phyloP scores from a whole-genome alignment of 2,113 vertebrate species.

The Larimichthys polyactis region DNA sequence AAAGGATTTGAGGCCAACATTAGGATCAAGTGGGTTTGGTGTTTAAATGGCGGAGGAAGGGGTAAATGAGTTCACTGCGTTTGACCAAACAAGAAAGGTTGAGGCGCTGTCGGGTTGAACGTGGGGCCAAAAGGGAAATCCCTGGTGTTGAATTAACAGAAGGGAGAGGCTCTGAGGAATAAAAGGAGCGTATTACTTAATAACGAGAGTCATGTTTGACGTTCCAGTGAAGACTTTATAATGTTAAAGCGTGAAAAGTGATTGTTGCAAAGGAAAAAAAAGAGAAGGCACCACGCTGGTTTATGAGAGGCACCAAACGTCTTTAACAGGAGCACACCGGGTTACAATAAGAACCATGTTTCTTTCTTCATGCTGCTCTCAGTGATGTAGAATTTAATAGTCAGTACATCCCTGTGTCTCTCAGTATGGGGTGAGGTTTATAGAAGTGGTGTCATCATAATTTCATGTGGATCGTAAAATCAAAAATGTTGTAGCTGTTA shows the following conservation, averaged over 20 bases:
- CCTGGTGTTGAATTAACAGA: conserved; percentile 47
- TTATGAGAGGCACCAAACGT: conserved; percentile 49
- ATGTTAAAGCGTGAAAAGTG: conserved; percentile 58
- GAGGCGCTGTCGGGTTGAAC: conserved; percentile 56
- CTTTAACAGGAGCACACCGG: conserved; percentile 40
- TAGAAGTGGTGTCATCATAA: conserved; percentile 24
- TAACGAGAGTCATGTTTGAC: conserved; percentile 51
- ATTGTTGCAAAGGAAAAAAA: conserved; percentile 46
- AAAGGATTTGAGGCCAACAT: conserved; percentile 45
- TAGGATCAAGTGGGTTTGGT: conserved; percentile 54
- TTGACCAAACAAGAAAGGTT: conserved; percentile 37
- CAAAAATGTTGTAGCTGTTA: conserved; percentile 19
- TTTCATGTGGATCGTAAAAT: conserved; percentile 42
- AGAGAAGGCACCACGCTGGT: conserved; percentile 56
- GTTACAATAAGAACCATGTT: conserved; percentile 58
- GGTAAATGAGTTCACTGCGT: conserved; percentile 70
- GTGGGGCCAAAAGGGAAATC: conserved; percentile 58
- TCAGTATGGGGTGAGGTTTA: conserved; percentile 44
- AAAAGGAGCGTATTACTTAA: conserved; percentile 52
- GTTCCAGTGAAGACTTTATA: conserved; percentile 46
- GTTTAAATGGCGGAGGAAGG: conserved; percentile 36
- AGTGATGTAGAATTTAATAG: conserved; percentile 39
- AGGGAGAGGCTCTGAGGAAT: conserved; percentile 49
- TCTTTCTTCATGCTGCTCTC: conserved; percentile 50
- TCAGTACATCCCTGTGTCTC: conserved; percentile 42